Conservation (phyloP, 1,140 invertebrate genomes). For the Drosophila sechellia region DNA sequence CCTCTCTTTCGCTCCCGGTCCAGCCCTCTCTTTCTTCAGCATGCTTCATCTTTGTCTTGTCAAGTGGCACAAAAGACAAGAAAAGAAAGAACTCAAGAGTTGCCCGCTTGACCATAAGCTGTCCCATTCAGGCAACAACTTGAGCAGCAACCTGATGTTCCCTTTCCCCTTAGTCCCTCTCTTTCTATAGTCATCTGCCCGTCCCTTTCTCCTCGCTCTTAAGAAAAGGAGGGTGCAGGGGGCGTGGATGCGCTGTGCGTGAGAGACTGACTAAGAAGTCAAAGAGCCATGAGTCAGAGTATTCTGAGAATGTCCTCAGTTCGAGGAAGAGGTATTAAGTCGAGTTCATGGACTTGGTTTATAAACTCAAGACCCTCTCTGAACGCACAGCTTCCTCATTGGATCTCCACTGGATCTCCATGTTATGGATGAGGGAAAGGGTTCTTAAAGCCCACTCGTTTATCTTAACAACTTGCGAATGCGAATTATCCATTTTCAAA, state of each 20-base stretch:
- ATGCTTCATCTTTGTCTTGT: slow-evolving; percentile 23
- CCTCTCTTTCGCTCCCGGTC: slow-evolving; percentile 3
- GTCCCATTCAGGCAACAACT: slow-evolving; percentile 36
- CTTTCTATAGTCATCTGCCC: background rate
- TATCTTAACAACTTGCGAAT: background rate
- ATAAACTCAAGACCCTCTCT: slow-evolving; percentile 21
- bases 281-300: slow-evolving; percentile 33
- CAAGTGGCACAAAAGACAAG: slow-evolving; percentile 57
- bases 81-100: slow-evolving; percentile 29
- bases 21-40: background rate
- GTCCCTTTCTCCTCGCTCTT: background rate
- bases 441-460: background rate
- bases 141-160: slow-evolving; percentile 43
- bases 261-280: slow-evolving; percentile 29
- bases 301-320: slow-evolving; percentile 44
- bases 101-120: slow-evolving; percentile 55
- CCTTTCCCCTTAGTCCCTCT: background rate
- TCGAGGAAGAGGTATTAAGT: slow-evolving; percentile 20
- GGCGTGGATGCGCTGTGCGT: slow-evolving; percentile 10
- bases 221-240: background rate
- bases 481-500: background rate
- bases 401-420: background rate
- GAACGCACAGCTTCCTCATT: slow-evolving; percentile 13
- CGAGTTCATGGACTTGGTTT: slow-evolving; percentile 16
- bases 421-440: background rate